These are phyloP conservation scores for Ametastegia equiseti DNA, from an alignment of 2,888 invertebrate species.

Conservation along the genomic window DNA sequence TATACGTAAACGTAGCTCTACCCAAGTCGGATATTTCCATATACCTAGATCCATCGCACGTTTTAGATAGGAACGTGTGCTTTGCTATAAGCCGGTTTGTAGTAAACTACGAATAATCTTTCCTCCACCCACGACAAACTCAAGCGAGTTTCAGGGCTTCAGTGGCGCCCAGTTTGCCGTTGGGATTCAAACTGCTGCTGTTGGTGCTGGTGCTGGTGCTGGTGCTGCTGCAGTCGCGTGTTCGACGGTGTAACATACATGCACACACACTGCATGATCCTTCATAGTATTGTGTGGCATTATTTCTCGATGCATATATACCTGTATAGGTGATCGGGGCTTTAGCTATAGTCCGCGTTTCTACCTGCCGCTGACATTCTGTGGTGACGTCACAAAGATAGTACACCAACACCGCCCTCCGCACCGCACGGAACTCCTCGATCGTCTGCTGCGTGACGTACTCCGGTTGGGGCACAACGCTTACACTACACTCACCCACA, in stretches of 20 bases:
- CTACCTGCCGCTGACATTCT: constrained; percentile 53
- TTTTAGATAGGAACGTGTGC: not conserved
- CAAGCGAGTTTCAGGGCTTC: not conserved
- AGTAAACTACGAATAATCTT: constrained; percentile 41
- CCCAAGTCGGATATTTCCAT: not conserved
- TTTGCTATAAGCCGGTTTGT: constrained; percentile 37
- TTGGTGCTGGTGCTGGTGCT: no score
- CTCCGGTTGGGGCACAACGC: constrained; percentile 47
- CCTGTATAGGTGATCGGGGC: constrained; percentile 3
- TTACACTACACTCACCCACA: constrained; percentile 42
- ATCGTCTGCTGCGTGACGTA: constrained; percentile 51
- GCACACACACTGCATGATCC: not conserved
- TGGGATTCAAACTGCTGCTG: constrained; percentile 36
- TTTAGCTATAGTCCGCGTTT: constrained; percentile 40
- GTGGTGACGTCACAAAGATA: constrained; percentile 55
- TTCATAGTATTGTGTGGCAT: not conserved
- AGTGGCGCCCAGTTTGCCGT: constrained; percentile 42
- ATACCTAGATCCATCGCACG: not conserved
- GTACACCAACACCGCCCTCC: constrained; percentile 48
- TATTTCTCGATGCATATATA: not conserved
- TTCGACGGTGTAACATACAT: constrained; percentile 32
- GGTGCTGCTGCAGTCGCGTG: constrained; percentile 20
- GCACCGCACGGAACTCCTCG: constrained; percentile 43
- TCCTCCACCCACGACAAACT: constrained; percentile 43
- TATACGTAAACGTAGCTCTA: not conserved